phyloP scores from a whole-genome alignment of 2,888 invertebrate genomes.

The Cosmia trapezina region DNA sequence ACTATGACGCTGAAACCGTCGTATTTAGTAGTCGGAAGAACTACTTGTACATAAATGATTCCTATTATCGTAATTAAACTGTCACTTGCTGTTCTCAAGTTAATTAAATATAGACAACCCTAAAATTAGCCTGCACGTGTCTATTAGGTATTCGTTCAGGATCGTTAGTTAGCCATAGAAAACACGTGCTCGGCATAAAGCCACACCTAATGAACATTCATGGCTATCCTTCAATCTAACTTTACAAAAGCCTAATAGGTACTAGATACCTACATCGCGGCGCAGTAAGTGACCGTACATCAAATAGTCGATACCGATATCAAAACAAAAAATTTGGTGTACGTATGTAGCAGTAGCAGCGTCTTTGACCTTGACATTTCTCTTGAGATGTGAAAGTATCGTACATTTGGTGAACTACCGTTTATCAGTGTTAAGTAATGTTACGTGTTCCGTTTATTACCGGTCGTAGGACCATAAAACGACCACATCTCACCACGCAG shows the following conservation, averaged over 20 bases:
- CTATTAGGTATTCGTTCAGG: constrained; percentile 39
- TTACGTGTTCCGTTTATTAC: constrained; percentile 73
- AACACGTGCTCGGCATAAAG: constrained; percentile 20
- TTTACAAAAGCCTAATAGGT: constrained; percentile 36
- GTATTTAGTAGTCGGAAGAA: background rate
- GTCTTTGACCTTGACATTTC: constrained; percentile 66
- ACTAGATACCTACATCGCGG: constrained; percentile 7
- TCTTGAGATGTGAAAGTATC: constrained; percentile 70
- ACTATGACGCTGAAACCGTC: background rate
- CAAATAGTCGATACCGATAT: constrained; percentile 4
- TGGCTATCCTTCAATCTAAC: constrained; percentile 24
- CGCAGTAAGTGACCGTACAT: constrained; percentile 2
- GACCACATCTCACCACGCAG: constrained; percentile 53
- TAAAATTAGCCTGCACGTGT: constrained; percentile 31
- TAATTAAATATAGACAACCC: constrained; percentile 2
- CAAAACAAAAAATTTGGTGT: constrained; percentile 30
- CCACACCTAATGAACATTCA: constrained; percentile 38
- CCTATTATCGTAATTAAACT: constrained; percentile 1
- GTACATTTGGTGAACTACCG: constrained; percentile 66
- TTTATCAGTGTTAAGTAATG: constrained; percentile 73
- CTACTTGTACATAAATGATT: background rate
- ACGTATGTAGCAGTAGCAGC: constrained; percentile 23
- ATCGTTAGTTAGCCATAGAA: constrained; percentile 24
- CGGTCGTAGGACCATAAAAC: constrained; percentile 65
- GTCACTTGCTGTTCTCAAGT: background rate